phyloP scores from a whole-genome alignment of 2,113 vertebrate species.

The Chloropsis cyanopogon region DNA sequence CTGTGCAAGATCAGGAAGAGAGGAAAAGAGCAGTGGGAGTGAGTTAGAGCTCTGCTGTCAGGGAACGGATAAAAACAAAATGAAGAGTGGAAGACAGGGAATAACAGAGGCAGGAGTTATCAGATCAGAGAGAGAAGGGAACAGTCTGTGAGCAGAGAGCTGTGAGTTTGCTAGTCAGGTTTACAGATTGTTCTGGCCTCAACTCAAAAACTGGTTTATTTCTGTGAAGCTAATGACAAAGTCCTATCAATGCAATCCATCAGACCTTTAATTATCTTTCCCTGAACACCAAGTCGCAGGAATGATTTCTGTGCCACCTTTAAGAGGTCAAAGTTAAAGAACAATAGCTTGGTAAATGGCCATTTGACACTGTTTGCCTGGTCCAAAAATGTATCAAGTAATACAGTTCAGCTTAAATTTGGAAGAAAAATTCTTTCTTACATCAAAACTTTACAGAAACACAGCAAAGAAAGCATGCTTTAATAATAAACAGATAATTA shows the following conservation, averaged over 20 bases:
- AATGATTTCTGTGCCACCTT: conserved; percentile 8
- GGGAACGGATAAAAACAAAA: not conserved
- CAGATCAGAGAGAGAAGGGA: not conserved
- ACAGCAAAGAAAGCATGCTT: conserved; percentile 10
- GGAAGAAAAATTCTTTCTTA: conserved; percentile 28
- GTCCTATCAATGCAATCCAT: not conserved
- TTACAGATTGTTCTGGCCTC: not conserved
- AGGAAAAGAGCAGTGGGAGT: not conserved
- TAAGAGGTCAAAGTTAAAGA: not conserved
- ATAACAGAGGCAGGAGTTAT: not conserved
- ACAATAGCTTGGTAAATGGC: not conserved
- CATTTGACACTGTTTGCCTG: not conserved
- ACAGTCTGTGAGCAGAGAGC: not conserved
- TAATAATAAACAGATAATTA: conserved; percentile 64
- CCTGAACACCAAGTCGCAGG: not conserved
- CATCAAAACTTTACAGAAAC: conserved; percentile 38
- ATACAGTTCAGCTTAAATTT: conserved; percentile 19
- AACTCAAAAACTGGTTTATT: not conserved
- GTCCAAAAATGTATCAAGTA: conserved; percentile 8
- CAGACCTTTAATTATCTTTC: not conserved
- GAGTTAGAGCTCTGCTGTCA: not conserved
- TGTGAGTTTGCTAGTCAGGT: not conserved
- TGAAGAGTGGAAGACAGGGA: not conserved
- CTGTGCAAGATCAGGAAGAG: not conserved
- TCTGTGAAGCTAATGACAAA: not conserved